phyloP scores from a whole-genome alignment of 2,888 invertebrate species.

The Temnothorax rugatulus region DNA sequence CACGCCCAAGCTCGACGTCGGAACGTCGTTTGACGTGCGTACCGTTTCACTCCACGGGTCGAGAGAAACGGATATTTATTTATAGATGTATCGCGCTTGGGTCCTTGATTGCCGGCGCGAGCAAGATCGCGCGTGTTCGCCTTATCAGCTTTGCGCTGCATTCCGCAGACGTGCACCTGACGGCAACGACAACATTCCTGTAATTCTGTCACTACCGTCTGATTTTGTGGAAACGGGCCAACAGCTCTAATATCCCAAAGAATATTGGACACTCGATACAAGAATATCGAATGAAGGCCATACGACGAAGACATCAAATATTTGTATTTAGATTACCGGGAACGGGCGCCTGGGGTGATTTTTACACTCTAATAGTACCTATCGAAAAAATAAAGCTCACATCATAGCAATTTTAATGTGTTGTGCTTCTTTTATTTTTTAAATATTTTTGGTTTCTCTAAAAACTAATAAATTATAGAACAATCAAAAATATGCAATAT shows the following conservation, averaged over 20 bases:
- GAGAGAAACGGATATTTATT: constrained; percentile 77
- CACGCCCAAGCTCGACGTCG: constrained; percentile 34
- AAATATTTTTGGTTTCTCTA: too few species aligned
- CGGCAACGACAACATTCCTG: constrained; percentile 4
- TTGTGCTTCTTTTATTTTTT: too few species aligned
- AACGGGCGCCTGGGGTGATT: too few species aligned
- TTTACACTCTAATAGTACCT: too few species aligned
- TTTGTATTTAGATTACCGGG: neutral
- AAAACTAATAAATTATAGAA: too few species aligned
- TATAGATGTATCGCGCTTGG: constrained; percentile 73
- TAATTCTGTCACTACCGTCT: neutral
- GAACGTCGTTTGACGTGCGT: constrained; percentile 37
- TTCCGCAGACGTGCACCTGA: constrained; percentile 19
- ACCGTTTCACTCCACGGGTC: constrained; percentile 53
- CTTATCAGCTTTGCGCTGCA: constrained; percentile 53
- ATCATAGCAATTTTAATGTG: too few species aligned
- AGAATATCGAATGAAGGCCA: neutral
- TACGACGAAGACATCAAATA: neutral
- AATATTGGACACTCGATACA: neutral
- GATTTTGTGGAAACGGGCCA: constrained; percentile 58
- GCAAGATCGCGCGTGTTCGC: constrained; percentile 20
- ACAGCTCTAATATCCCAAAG: constrained; percentile 22
- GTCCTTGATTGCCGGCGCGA: constrained; percentile 78
- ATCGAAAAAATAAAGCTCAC: too few species aligned
- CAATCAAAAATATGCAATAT: too few species aligned